phyloP scores from a whole-genome alignment of 2,888 invertebrate species.

The Globia sparganii region DNA sequence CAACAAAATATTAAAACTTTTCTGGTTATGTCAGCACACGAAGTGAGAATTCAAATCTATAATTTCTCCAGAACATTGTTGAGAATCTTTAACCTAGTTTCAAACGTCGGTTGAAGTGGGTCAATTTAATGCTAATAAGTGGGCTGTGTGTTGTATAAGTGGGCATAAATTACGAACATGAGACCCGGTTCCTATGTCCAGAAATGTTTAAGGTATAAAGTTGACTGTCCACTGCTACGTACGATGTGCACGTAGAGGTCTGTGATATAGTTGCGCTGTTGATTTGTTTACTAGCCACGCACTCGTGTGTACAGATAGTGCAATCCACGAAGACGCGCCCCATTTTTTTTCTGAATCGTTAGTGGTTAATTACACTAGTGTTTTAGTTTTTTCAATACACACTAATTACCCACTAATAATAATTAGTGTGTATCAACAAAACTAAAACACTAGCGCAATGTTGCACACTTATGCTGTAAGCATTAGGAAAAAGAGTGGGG shows the following conservation, averaged over 20 bases:
- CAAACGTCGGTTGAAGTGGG: constrained; percentile 38
- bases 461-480: too few species aligned
- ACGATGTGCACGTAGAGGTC: neutral
- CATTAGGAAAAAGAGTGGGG: too few species aligned
- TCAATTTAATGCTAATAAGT: constrained; percentile 47
- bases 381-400: too few species aligned
- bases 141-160: constrained; percentile 26
- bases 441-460: too few species aligned
- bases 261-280: neutral
- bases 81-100: constrained; percentile 53
- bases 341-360: too few species aligned
- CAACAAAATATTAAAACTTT: constrained; percentile 23
- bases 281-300: neutral
- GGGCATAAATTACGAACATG: constrained; percentile 27
- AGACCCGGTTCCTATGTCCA: constrained; percentile 20
- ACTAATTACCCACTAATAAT: too few species aligned
- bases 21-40: neutral
- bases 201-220: neutral
- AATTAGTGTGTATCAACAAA: too few species aligned
- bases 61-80: constrained; percentile 36
- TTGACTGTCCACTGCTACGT: neutral
- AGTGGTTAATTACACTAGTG: too few species aligned
- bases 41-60: constrained; percentile 42
- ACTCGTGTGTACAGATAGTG: too few species aligned
- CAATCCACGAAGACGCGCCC: too few species aligned